A percentile compares a stretch with the other conserved stretches of the same genome.
phyloP scores from a whole-genome alignment of 2,797 vertebrate species.

The Macropus fuliginosus region DNA sequence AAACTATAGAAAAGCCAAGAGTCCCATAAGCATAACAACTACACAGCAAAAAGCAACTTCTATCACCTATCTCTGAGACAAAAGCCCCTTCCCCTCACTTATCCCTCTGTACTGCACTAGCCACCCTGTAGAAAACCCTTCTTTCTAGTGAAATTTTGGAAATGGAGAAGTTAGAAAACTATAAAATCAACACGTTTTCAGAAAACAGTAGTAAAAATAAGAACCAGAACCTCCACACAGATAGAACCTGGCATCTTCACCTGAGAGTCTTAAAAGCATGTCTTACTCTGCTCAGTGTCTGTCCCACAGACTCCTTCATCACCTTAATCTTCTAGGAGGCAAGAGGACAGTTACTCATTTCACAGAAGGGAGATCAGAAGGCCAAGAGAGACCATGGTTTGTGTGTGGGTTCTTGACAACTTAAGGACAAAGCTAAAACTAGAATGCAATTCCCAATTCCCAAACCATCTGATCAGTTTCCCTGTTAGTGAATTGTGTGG shows the following conservation, averaged over 20 bases:
- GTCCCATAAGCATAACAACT: background rate
- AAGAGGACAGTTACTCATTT: background rate
- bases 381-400: background rate
- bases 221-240: background rate
- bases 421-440: background rate
- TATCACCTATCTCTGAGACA: background rate
- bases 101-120: background rate
- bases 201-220: background rate
- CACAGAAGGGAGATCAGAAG: background rate
- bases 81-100: background rate
- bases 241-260: background rate
- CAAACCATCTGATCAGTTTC: background rate
- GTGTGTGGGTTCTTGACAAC: rapidly evolving
- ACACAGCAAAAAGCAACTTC: background rate
- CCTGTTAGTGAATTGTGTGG: background rate
- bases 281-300: background rate
- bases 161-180: background rate
- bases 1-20: background rate
- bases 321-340: rapidly evolving
- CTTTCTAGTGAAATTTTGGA: background rate
- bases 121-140: background rate
- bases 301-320: background rate
- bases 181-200: background rate
- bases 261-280: background rate
- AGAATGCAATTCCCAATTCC: background rate